Evolutionary conservation across 2,113 vertebrate species (phyloP).

Genomic region (Felis chaus): DNA sequence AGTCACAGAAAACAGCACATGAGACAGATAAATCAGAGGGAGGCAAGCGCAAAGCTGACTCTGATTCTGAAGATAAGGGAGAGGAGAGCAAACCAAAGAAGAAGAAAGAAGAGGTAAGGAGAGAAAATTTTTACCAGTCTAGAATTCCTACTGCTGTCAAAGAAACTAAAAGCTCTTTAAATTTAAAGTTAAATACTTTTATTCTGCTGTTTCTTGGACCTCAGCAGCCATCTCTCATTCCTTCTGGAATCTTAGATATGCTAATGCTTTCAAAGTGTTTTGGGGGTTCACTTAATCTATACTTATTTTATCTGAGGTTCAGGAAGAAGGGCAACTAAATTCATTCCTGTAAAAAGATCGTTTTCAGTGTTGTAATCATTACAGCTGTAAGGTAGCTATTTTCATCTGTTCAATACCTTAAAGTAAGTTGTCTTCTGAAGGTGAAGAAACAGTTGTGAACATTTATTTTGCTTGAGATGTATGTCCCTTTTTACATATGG

Average conservation of each 20-base stretch:
- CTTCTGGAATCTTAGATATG: neutral
- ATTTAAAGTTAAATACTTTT: neutral
- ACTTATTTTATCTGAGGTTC: neutral
- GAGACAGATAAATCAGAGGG: slow-evolving; percentile 90
- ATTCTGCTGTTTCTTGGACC: neutral
- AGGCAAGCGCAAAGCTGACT: slow-evolving; percentile 93
- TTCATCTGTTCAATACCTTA: neutral
- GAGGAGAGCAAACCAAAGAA: slow-evolving; percentile 97
- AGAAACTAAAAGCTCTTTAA: neutral
- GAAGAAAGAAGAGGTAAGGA: slow-evolving; percentile 95
- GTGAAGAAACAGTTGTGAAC: neutral
- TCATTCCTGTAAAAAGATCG: neutral
- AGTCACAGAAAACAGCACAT: slow-evolving; percentile 93
- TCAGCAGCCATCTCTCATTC: neutral
- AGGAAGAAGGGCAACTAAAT: neutral
- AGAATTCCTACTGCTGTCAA: neutral
- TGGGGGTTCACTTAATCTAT: neutral
- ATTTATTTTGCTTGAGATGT: slow-evolving; percentile 1
- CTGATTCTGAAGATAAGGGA: slow-evolving; percentile 89
- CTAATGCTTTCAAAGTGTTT: neutral
- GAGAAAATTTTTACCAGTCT: neutral
- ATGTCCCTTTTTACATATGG: neutral
- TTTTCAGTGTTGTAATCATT: neutral
- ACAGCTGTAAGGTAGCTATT: neutral
- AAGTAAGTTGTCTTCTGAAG: slow-evolving; percentile 8